Conservation (phyloP, 2,888 invertebrate genomes). For the Phragmatobia fuliginosa region DNA sequence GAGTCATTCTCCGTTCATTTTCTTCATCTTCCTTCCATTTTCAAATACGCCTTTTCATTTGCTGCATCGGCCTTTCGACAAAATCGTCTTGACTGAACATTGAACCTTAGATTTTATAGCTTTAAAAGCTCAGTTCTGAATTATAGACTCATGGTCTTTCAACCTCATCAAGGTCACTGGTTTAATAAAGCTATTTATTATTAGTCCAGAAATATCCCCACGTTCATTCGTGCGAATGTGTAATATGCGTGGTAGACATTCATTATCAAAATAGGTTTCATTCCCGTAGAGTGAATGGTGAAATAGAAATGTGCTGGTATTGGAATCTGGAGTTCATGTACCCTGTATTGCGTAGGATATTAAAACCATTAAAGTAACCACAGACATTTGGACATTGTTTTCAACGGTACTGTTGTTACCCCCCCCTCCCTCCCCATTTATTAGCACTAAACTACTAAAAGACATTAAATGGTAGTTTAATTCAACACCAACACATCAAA, state of each 20-base stretch:
- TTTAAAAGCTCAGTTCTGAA: background rate
- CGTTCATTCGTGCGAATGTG: slow-evolving; percentile 4
- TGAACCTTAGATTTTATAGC: background rate
- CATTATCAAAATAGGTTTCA: slow-evolving; percentile 9
- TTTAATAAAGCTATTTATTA: background rate
- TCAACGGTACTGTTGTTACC: background rate
- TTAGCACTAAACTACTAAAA: too few species aligned
- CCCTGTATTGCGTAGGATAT: background rate
- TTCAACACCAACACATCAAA: too few species aligned
- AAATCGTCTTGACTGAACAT: background rate
- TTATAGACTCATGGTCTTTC: background rate
- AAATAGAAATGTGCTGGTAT: background rate
- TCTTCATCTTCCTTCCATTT: too few species aligned
- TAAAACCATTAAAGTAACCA: background rate
- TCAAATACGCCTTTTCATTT: too few species aligned
- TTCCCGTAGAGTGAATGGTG: background rate
- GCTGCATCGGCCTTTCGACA: background rate
- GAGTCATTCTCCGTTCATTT: too few species aligned
- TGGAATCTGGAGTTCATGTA: background rate
- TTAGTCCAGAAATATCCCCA: background rate
- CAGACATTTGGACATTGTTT: too few species aligned
- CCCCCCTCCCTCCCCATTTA: too few species aligned
- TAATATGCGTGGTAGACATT: slow-evolving; percentile 6
- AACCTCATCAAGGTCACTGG: background rate
- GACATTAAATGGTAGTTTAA: too few species aligned